A percentile compares a stretch with the other conserved stretches of the same genome.
Evolutionary conservation across 2,113 vertebrate genomes (phyloP).

Genomic region (Martes martes): DNA sequence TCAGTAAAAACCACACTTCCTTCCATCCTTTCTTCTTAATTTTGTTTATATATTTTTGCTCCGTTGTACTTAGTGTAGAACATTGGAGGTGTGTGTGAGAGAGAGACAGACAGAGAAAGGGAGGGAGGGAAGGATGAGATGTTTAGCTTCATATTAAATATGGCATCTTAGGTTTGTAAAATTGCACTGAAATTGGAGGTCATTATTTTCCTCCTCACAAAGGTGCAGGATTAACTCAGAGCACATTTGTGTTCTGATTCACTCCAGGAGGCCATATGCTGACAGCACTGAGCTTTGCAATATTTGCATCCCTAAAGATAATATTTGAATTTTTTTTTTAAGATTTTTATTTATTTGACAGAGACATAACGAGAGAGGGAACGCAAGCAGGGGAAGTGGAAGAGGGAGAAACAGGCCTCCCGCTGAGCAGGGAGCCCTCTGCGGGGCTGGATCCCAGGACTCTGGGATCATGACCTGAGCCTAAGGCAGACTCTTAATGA

Average conservation of each 20-base stretch:
- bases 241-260: background rate
- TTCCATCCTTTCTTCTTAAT: background rate
- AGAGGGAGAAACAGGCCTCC: no score
- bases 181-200: background rate
- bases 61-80: background rate
- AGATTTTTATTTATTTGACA: no score
- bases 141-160: background rate
- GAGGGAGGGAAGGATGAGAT: background rate
- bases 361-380: no score
- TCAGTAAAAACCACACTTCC: background rate
- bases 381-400: no score
- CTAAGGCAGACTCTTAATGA: no score
- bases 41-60: constrained; percentile 4
- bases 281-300: background rate
- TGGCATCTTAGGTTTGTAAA: background rate
- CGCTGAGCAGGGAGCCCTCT: no score
- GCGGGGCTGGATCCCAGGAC: no score
- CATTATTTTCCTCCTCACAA: background rate
- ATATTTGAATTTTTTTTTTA: background rate
- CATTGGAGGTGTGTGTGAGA: background rate
- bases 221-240: background rate
- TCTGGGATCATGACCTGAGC: no score
- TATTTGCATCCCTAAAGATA: background rate
- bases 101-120: background rate
- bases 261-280: background rate